Base-by-base conservation (phyloP, 2,888 invertebrate species). In the Ariolimax columbianus region DNA sequence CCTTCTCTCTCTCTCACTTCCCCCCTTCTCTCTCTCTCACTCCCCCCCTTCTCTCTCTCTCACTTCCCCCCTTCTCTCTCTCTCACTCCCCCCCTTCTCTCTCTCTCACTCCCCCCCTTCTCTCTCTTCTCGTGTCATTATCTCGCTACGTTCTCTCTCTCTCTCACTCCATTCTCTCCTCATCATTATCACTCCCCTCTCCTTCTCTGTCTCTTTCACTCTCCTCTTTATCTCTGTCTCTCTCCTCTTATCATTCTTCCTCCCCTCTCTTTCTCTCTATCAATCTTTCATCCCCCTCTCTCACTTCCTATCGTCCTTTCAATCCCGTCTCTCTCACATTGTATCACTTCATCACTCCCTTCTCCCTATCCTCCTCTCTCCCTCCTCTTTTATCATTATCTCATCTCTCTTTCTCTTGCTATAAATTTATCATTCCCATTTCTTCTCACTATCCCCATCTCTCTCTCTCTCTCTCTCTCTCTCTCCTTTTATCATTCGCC, bases 401-500 rank as follows among this genome's bases (percentile, higher is more conserved):
- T 59, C 9, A 17, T 26, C 23, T 23, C 23, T 26, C 59, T 23
- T 59, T 59, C 59, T 59, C 23, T 4, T 59, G 4, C 23, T 59
- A 3, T 59, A 47, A 47, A 47, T 47, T 14, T 11, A 47, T 47
- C 14, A 47, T 19, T 70, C 38, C 17, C 33, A 1, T 38, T 36
- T 4, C n/a, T 40, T 38, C 38, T 72, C 38, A 26, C 38, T 72
- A 6, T 72, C 38, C 38, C 38, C 7, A 9, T 72, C 38, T 30
- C 9, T 38, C 11, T 36, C 30, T 66, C 63, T 66, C 66, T 63
- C 63, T 66, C 66, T 59, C 40, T 66, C 79, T 66, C 79, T 40
- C 66, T 40, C 79, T 63, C 63, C 26, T 30, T 63, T 43, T 78
- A 33, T 59, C 78, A 33, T 33, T 23, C 14, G 9, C 59, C 23